Base-by-base conservation (phyloP, 2,888 invertebrate genomes). In the Odontothrips loti region DNA sequence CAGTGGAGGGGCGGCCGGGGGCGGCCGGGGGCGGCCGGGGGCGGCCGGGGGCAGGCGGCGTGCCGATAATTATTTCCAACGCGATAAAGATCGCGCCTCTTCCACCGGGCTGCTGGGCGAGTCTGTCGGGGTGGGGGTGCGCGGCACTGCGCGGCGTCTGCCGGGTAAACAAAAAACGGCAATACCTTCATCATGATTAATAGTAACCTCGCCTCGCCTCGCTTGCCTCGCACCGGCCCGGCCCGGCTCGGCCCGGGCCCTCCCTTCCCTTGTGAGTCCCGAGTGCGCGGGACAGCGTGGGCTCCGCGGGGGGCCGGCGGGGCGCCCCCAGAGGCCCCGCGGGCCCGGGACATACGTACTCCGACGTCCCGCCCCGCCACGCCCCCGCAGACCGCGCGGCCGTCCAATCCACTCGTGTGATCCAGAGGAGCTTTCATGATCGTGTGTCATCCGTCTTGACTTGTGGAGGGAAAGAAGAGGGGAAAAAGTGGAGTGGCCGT, bases 161-260 rank as follows among this genome's bases (percentile, higher is more conserved):
- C 58, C 58, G n/a, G 58, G n/a, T 58, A 58, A 58, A 58, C 58
- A 58, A 58, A 58, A 58, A 58, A 51, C 51, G 17, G 51, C 8
- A 51, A 58, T 58, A 58, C 58, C 58, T 58, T n/a, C 58, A 58
- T 58, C 58, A n/a, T 58, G 58, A 58, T 58, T 58, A 58, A 58
- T 58, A 11, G 58, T 58, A n/a, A 15, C 58, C n/a, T 17, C 58
- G 12, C 34, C 34, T 58, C 15, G 3, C 51, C 51, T 48, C 15
- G 12, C 51, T 17, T 51, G 51, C 17, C 51, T 12, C 51, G 51
- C 51, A 15, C 20, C 20, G 63, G 51, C 51, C 68, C 68, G 6
- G 68, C 23, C 68, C 23, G 9, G 23, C 68, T 17, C 51, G n/a
- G 68, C 68, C 68, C 23, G n/a, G 27, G 23, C 27, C 23, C 20